Conservation (phyloP, 53 echinoderm and acorn worm species). For the Echinometra lucunter region DNA sequence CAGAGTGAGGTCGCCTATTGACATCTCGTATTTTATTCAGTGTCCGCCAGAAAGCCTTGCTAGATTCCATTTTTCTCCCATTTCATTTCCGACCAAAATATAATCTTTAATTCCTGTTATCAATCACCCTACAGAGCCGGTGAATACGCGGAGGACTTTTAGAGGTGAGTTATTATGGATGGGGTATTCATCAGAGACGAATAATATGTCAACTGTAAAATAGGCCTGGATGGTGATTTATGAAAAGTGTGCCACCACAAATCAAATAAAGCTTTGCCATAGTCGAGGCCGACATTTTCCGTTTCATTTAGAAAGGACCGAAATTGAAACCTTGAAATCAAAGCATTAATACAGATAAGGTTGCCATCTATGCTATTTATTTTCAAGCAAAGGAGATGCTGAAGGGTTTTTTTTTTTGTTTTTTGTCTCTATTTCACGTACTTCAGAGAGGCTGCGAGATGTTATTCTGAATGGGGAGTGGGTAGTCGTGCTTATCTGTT, state of each 20-base stretch:
- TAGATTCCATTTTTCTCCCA: neutral
- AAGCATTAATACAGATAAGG: neutral
- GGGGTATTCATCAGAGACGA: neutral
- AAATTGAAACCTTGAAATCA: neutral
- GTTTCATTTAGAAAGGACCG: neutral
- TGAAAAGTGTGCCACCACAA: slow-evolving; percentile 23
- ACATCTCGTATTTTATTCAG: neutral
- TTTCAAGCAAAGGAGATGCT: neutral
- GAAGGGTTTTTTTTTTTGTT: neutral
- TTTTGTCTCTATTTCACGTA: too few relatives aligned
- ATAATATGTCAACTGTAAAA: slow-evolving; percentile 6
- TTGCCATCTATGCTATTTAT: neutral
- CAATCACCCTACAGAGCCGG: neutral
- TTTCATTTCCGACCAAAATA: neutral
- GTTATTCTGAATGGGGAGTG: too few relatives aligned
- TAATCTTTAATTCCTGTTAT: slow-evolving; percentile 24
- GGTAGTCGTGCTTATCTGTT: too few relatives aligned
- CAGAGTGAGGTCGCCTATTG: neutral
- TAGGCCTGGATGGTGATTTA: slow-evolving; percentile 9
- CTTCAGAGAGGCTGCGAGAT: too few relatives aligned
- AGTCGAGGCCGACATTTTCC: neutral
- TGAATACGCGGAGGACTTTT: neutral
- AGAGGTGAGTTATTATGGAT: neutral
- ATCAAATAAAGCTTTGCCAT: neutral
- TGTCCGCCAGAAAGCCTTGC: neutral